A percentile compares a stretch with the other conserved stretches of the same genome.
Conservation (phyloP, 2,888 invertebrate genomes). For the Oligia latruncula region DNA sequence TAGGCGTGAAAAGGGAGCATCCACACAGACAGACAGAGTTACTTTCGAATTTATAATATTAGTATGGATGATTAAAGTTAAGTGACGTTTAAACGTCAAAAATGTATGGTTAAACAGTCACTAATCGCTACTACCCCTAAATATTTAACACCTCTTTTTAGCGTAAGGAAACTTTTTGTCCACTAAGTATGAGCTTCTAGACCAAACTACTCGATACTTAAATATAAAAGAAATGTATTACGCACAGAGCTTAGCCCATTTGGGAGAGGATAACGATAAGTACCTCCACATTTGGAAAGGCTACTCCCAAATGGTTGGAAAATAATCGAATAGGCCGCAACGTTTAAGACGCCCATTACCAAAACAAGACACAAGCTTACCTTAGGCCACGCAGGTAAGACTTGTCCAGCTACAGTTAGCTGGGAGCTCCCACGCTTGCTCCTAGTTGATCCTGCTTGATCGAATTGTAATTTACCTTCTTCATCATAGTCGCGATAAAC, state of each 20-base stretch:
- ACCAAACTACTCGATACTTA: background rate
- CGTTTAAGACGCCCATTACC: no score
- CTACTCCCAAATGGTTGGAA: background rate
- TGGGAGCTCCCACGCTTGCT: background rate
- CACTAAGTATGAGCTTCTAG: background rate
- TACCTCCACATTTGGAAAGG: background rate
- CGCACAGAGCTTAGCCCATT: background rate
- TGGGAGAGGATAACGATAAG: background rate
- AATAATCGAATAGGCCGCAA: background rate
- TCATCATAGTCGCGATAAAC: no score
- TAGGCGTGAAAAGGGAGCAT: no score
- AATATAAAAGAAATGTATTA: background rate
- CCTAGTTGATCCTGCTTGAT: background rate
- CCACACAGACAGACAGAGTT: no score
- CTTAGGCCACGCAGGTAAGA: background rate
- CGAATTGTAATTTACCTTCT: background rate
- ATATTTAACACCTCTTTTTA: background rate
- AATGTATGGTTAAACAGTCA: no score
- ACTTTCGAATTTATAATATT: no score
- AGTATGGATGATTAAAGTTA: no score
- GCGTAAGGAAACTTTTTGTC: background rate
- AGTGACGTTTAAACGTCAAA: no score
- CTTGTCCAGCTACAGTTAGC: background rate
- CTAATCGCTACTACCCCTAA: no score
- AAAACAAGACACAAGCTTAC: background rate